Conservation (phyloP, 2,797 vertebrate genomes). For the Pseudochirops cupreus region DNA sequence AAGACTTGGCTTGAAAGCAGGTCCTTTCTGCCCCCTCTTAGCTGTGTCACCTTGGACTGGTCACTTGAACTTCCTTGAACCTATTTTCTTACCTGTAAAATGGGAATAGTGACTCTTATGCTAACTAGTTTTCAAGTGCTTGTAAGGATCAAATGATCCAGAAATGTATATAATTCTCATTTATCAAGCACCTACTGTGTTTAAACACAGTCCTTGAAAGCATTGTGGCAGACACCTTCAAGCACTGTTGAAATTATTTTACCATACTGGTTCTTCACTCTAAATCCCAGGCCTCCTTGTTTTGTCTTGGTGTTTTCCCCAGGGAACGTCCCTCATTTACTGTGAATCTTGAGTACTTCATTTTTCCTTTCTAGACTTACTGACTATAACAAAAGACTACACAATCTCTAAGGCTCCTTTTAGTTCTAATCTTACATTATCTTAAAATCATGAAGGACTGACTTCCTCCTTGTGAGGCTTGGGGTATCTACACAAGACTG, state of each 20-base stretch:
- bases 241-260: background rate
- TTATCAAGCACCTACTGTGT: background rate
- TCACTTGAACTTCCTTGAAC: background rate
- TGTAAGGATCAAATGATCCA: background rate
- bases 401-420: background rate
- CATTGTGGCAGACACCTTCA: background rate
- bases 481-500: background rate
- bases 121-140: background rate
- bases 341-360: background rate
- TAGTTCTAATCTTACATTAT: background rate
- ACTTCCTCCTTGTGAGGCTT: background rate
- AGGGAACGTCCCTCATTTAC: background rate
- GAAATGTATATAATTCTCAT: background rate
- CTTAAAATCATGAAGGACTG: background rate
- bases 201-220: background rate
- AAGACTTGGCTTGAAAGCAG: background rate
- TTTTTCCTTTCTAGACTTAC: background rate
- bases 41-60: background rate
- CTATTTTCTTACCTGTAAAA: background rate
- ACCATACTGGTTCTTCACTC: background rate
- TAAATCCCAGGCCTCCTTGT: background rate
- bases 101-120: background rate
- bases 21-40: background rate
- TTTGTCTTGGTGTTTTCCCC: background rate
- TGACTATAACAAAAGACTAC: background rate